Base-by-base conservation (phyloP, 2,113 vertebrate species). In the Takifugu flavidus region DNA sequence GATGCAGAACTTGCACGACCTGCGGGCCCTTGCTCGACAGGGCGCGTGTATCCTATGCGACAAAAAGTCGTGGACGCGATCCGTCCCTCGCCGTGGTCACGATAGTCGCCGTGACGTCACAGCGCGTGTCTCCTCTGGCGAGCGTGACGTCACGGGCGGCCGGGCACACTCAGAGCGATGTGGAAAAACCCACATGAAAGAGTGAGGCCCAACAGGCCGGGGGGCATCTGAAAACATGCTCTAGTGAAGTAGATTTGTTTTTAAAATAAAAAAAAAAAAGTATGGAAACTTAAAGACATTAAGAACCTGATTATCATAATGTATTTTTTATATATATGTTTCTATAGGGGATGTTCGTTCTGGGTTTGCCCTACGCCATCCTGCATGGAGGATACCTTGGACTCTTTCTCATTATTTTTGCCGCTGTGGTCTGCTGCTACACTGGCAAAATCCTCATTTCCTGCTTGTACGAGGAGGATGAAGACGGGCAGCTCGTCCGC, bases 351-450 rank as follows among this genome's bases (percentile, higher is more conserved):
- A 98, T 98, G 96, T 98, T 98, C 86, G 96, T 98, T 72, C 93
- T 98, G 87, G 96, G 95, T 79, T 89, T 98, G 75, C 96, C 96
- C 68, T 98, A 98, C 79, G 96, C 96, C 84, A 96, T 98, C 83
- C 94, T 98, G 71, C 96, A 98, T 49, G 96, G 96, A 51, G 96
- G 96, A 77, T 98, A 98, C 89, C 93, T 98, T 83, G 96, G 96
- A 46, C 92, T 98, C 81, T 98, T 98, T 86, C 94, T 98, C 83
- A 98, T 98, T 72, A 97, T 98, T 90, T 98, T 98, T 2, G 94
- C 96, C 2, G 96, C 96, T 0, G 96, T 96, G 69, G 94, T 98
- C 66, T 98, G 96, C 91, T 98, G 96, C 91, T 98, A 98, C 87
- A 98, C 96, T 2, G 96, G 96, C 49, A 98, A 98, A 88, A 97